phyloP scores from a whole-genome alignment of 2,797 vertebrate genomes.

The Pseudocheirus occidentalis region DNA sequence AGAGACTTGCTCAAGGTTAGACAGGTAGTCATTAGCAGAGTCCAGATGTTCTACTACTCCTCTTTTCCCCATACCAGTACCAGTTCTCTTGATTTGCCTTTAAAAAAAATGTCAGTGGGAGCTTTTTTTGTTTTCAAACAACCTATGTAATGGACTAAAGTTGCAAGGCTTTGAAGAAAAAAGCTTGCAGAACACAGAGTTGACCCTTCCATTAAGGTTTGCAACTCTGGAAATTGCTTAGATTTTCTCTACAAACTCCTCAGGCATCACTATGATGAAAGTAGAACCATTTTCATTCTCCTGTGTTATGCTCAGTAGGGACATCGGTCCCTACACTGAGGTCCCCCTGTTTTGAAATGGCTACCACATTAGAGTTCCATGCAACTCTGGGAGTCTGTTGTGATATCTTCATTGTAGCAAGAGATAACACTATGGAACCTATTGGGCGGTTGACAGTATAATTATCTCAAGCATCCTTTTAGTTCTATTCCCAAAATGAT shows the following conservation, averaged over 20 bases:
- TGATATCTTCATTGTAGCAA: not conserved
- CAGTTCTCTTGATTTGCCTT: not conserved
- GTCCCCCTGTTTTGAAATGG: not conserved
- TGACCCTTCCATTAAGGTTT: conserved; percentile 1
- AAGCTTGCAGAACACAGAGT: not conserved
- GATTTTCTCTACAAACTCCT: not conserved
- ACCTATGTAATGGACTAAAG: not conserved
- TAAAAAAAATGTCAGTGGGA: not conserved
- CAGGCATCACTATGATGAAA: not conserved
- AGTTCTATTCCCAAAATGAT: not conserved
- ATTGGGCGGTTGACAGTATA: not conserved
- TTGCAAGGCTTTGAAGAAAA: conserved; percentile 31
- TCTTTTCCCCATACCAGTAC: not conserved
- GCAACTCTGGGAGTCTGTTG: not conserved
- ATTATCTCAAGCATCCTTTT: not conserved
- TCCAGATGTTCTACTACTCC: not conserved
- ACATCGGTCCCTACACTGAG: not conserved
- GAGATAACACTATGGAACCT: not conserved
- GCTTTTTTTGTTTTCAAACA: not conserved
- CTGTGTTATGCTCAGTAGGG: not conserved
- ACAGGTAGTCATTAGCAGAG: not conserved
- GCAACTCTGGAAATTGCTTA: not conserved
- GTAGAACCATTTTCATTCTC: not conserved
- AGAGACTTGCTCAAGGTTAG: not conserved
- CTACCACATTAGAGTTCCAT: not conserved